These are phyloP conservation scores for Gymnorhina tibicen DNA, from an alignment of 2,113 vertebrate species.

Conservation along the genomic window DNA sequence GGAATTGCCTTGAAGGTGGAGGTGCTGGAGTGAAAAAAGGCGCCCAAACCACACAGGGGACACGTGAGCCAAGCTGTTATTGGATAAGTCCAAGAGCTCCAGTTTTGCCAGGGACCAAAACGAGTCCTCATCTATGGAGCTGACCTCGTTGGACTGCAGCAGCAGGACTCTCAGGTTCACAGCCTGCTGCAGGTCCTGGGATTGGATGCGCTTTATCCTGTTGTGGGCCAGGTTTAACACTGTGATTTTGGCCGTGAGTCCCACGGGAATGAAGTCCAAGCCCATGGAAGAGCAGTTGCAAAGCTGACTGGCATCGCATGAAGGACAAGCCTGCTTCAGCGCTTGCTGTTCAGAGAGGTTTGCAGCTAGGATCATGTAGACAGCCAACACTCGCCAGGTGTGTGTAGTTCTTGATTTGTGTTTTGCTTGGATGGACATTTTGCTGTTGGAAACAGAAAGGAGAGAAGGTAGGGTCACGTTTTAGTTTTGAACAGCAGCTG, in stretches of 20 bases:
- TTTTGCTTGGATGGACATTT: background rate
- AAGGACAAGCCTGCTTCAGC: background rate
- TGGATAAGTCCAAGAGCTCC: conserved; percentile 78
- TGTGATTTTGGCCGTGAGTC: conserved; percentile 8
- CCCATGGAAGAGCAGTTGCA: conserved; percentile 68
- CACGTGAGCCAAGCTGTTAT: conserved; percentile 70
- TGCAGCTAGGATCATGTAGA: background rate
- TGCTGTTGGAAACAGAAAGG: background rate
- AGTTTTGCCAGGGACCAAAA: conserved; percentile 70
- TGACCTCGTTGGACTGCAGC: conserved; percentile 69
- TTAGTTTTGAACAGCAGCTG: background rate
- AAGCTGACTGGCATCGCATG: conserved; percentile 29
- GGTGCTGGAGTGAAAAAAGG: conserved; percentile 70
- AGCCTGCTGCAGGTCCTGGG: conserved; percentile 64
- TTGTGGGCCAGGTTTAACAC: conserved; percentile 76
- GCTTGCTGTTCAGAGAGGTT: background rate
- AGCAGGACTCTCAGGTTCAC: conserved; percentile 63
- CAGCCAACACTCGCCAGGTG: conserved; percentile 3
- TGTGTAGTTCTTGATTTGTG: background rate
- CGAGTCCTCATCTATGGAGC: conserved; percentile 59
- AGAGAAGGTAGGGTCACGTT: background rate
- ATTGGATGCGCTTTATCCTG: conserved; percentile 55
- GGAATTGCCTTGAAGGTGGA: conserved; percentile 75
- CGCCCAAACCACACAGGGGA: conserved; percentile 75
- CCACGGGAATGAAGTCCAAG: conserved; percentile 56